phyloP scores from a whole-genome alignment of 92 coral and sea anemone genomes.

The Zoanthus solanderi region DNA sequence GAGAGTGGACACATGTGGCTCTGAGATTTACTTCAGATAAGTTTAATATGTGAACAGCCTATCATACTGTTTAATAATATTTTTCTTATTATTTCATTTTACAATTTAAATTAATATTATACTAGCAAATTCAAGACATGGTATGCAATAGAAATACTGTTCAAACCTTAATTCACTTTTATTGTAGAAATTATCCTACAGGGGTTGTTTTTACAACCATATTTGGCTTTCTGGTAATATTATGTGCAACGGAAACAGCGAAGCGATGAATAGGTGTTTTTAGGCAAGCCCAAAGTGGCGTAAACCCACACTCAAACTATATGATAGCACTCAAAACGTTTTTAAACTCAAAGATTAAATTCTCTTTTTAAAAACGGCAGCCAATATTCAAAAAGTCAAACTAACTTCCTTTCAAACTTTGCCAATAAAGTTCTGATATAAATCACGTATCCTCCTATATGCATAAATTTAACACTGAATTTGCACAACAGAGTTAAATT shows the following conservation, averaged over 20 bases:
- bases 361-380: background rate
- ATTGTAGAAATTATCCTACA: background rate
- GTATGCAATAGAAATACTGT: background rate
- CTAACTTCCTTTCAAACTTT: background rate
- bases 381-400: background rate
- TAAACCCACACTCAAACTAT: background rate
- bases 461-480: background rate
- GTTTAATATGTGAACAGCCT: no score
- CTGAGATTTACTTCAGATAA: no score
- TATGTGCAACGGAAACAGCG: conserved; percentile 25
- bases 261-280: conserved; percentile 8
- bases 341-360: background rate
- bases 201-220: conserved; percentile 1
- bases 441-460: background rate
- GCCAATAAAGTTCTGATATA: background rate
- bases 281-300: background rate
- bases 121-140: background rate
- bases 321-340: conserved; percentile 18
- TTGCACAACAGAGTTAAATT: background rate
- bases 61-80: no score
- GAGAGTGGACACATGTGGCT: no score
- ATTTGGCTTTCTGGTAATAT: conserved; percentile 37
- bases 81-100: no score
- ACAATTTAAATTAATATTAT: background rate
- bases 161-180: background rate